Percentiles rank a stretch among this genome's conserved stretches.
Evolutionary conservation across 2,888 invertebrate genomes (phyloP).

Genomic region (Tenthredo notha): DNA sequence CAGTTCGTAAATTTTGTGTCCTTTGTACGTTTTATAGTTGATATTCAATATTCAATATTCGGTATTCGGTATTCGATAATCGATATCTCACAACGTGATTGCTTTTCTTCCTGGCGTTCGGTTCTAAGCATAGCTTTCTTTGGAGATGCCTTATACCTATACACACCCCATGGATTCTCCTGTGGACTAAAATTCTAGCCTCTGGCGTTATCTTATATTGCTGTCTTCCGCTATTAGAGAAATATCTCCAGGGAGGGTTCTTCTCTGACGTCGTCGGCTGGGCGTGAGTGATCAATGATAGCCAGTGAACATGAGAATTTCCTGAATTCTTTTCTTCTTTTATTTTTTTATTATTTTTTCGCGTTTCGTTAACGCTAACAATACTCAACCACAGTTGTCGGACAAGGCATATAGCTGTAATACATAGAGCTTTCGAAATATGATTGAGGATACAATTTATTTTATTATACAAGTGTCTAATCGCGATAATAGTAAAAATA

Average conservation of each 20-base stretch:
- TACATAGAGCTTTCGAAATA: not conserved
- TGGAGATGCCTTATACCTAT: not conserved
- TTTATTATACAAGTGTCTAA: not conserved
- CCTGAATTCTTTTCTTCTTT: not conserved
- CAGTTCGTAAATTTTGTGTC: not conserved
- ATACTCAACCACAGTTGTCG: not conserved
- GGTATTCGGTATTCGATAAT: conserved; percentile 38
- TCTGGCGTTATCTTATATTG: conserved; percentile 25
- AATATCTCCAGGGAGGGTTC: conserved; percentile 29
- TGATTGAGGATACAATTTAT: not conserved
- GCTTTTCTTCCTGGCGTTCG: not conserved
- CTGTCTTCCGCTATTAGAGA: conserved; percentile 41
- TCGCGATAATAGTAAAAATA: not conserved
- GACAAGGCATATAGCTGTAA: not conserved
- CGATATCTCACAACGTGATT: conserved; percentile 25
- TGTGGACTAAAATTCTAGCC: conserved; percentile 26
- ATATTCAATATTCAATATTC: conserved; percentile 23
- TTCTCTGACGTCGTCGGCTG: not conserved
- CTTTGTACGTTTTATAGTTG: not conserved
- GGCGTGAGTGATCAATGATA: conserved; percentile 22
- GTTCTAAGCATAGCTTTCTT: not conserved
- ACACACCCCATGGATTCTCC: not conserved
- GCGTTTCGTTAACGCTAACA: not conserved
- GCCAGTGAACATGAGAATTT: not conserved
- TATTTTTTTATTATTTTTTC: not conserved